Percentiles rank a stretch among this genome's conserved stretches.
Evolutionary conservation across 2,888 invertebrate species (phyloP).

Genomic region (Cabera pusaria): DNA sequence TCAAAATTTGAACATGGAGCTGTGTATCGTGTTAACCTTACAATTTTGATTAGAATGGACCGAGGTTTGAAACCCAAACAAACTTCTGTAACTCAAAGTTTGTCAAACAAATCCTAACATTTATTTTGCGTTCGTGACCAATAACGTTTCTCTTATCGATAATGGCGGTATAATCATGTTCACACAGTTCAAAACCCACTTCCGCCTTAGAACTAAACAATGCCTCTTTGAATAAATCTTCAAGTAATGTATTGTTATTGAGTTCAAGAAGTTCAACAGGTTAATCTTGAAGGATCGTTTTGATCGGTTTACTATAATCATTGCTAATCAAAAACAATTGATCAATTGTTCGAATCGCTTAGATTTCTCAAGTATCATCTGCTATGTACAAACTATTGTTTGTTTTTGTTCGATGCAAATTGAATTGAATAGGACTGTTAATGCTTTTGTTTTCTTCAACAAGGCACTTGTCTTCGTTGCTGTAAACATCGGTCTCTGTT

Average conservation of each 20-base stretch:
- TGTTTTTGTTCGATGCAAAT: conserved; percentile 33
- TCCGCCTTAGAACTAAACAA: conserved; percentile 18
- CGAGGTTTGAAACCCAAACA: too few relatives aligned
- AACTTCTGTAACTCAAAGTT: not conserved
- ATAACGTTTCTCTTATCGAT: conserved; percentile 16
- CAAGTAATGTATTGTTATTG: conserved; percentile 5
- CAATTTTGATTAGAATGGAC: too few relatives aligned
- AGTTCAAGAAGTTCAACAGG: conserved; percentile 8
- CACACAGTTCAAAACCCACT: conserved; percentile 12
- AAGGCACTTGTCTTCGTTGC: too few relatives aligned
- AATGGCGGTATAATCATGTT: conserved; percentile 15
- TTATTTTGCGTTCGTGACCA: conserved; percentile 11
- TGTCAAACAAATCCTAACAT: conserved; percentile 1
- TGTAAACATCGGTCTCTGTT: too few relatives aligned
- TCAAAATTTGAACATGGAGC: too few relatives aligned
- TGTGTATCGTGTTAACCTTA: too few relatives aligned
- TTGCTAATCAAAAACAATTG: conserved; percentile 21
- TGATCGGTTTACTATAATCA: conserved; percentile 13
- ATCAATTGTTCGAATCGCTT: conserved; percentile 30
- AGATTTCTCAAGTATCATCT: conserved; percentile 21
- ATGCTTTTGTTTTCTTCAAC: conserved; percentile 35
- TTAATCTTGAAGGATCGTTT: conserved; percentile 4
- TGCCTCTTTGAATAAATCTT: conserved; percentile 15
- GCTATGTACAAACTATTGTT: conserved; percentile 28
- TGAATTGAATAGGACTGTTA: conserved; percentile 31